Conservation (phyloP, 2,797 vertebrate species). For the Podarcis lilfordi region DNA sequence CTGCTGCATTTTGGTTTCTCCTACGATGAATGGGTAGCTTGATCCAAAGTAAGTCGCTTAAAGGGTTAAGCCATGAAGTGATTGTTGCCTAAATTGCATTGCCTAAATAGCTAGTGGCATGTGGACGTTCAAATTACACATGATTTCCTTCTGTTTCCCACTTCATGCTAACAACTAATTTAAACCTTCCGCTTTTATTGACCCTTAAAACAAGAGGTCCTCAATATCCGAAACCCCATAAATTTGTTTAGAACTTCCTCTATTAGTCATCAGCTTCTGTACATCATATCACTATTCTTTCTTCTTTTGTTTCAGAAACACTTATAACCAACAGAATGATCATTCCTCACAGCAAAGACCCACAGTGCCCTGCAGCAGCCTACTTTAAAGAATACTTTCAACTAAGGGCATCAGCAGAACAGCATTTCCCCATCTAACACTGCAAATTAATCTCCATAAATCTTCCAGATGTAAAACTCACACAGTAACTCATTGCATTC, state of each 20-base stretch:
- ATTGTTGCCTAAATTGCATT: background rate
- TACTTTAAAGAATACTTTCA: slow-evolving; percentile 20
- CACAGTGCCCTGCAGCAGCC: background rate
- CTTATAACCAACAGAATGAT: background rate
- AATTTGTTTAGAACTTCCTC: background rate
- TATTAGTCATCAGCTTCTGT: background rate
- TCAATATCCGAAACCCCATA: background rate
- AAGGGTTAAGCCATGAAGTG: background rate
- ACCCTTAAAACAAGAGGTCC: background rate
- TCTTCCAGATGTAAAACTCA: slow-evolving; percentile 38
- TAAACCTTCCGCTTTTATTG: background rate
- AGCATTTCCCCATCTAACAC: slow-evolving; percentile 15
- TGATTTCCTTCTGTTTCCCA: background rate
- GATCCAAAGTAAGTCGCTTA: background rate
- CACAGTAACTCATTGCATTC: slow-evolving; percentile 21
- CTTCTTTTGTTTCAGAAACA: rapidly evolving
- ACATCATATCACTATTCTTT: background rate
- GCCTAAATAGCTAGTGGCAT: background rate
- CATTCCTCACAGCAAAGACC: background rate
- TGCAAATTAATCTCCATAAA: slow-evolving; percentile 39
- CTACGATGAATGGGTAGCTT: background rate
- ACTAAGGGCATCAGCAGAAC: background rate
- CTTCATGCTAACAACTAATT: background rate
- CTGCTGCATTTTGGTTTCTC: background rate
- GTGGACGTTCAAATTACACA: background rate